Evolutionary conservation across 2,888 invertebrate species (phyloP), one percentile per base, ranked within the genome.

Genomic region (Tipula lateralis): DNA sequence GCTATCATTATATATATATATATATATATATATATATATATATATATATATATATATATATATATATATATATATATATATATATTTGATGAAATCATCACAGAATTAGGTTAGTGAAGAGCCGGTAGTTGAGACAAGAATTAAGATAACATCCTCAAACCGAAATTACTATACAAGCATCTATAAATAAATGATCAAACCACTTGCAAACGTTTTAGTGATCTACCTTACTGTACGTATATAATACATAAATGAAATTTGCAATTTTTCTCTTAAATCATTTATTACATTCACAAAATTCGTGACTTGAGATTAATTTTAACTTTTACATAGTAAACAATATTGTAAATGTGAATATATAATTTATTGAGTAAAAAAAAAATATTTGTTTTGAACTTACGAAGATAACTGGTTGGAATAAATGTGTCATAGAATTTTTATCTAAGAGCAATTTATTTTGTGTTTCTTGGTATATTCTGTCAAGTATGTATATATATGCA

Each of bases 311-410:
- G 24, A 66, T 9, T 24, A 66, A 66, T 66, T 44, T 66, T 24
- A 24, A 12, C 9, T 66, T 66, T 16, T 16, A 50, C 44, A 66
- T 9, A 24, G 66, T 66, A 66, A 66, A 66, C 66, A 66, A 12
- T 66, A 66, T 66, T 66, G 66, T 66, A 66, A 66, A 66, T 66
- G 66, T 66, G 24, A 66, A 66, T 66, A 66, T 24, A 66, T 66
- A 66, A 66, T 66, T 19, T 66, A 66, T 66, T 66, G 19, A 24
- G 9, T 66, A 66, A 66, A 66, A 66, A 66, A 66, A 66, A 66
- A 66, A 7, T 66, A 66, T 66, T 66, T 66, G 66, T 66, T 12
- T 66, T 66, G 66, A 66, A 66, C 66, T 66, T 66, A 66, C 24
- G 66, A 66, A 66, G 66, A 66, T 19, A 66, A 66, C 66, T 66